phyloP scores from a whole-genome alignment of 1,140 invertebrate genomes.

The Mesaphorura yosii region DNA sequence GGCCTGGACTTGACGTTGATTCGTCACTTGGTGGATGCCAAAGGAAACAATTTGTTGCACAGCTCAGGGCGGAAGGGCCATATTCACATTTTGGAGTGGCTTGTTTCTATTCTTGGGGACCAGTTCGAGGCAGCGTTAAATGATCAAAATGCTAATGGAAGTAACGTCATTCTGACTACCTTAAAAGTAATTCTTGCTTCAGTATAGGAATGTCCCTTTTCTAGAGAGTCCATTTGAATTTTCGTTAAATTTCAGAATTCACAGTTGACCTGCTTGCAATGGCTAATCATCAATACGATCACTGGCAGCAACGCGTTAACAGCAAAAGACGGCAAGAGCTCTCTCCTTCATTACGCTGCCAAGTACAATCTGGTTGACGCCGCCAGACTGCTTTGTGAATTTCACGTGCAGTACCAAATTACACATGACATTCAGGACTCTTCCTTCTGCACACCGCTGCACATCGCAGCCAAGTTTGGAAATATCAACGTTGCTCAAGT shows the following conservation, averaged over 20 bases:
- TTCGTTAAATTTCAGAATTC: slow-evolving; percentile 31
- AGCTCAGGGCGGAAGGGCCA: slow-evolving; percentile 36
- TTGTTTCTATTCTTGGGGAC: slow-evolving; percentile 32
- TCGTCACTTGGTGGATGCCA: slow-evolving; percentile 38
- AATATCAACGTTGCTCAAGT: slow-evolving; percentile 20
- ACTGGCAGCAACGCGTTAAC: slow-evolving; percentile 28
- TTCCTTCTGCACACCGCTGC: slow-evolving; percentile 15
- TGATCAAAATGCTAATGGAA: slow-evolving; percentile 38
- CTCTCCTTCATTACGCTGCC: slow-evolving; percentile 37
- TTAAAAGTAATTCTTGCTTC: slow-evolving; percentile 34
- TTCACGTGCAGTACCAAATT: slow-evolving; percentile 8
- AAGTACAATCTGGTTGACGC: slow-evolving; percentile 35
- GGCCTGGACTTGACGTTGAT: slow-evolving; percentile 39
- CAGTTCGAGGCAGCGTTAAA: slow-evolving; percentile 35
- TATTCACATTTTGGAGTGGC: slow-evolving; percentile 35
- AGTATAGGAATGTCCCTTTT: background rate
- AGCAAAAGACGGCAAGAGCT: slow-evolving; percentile 33
- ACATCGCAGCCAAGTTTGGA: slow-evolving; percentile 19
- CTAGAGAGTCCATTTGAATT: slow-evolving; percentile 1
- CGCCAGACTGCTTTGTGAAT: slow-evolving; percentile 17
- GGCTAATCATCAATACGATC: slow-evolving; percentile 36
- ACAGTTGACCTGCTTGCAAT: slow-evolving; percentile 35
- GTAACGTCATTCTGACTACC: slow-evolving; percentile 36
- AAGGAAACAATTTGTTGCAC: slow-evolving; percentile 39
- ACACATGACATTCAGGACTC: slow-evolving; percentile 13